These are phyloP conservation scores for Lycaon pictus DNA, from an alignment of 2,113 vertebrate genomes.

Conservation along the genomic window DNA sequence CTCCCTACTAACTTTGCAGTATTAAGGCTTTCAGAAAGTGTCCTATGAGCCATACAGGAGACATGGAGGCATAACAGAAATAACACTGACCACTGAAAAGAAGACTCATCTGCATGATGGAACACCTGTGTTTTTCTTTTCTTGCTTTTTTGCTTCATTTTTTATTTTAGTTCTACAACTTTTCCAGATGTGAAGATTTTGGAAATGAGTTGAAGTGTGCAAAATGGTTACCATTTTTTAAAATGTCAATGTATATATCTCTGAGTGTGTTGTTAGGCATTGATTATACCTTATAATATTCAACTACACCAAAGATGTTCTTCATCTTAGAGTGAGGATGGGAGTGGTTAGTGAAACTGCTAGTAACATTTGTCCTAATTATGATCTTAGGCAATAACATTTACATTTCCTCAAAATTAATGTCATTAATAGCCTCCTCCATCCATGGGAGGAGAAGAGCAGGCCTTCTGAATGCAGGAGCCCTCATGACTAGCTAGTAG, in stretches of 20 bases:
- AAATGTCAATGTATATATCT: neutral
- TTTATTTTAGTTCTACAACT: neutral
- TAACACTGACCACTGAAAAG: no score
- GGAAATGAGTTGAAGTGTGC: neutral
- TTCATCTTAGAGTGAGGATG: neutral
- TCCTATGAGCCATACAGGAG: accelerated
- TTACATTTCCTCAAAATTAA: neutral
- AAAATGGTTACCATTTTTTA: neutral
- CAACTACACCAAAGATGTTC: neutral
- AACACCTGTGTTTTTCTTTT: neutral
- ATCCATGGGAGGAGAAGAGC: neutral
- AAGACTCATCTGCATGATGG: no score
- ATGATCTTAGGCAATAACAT: neutral
- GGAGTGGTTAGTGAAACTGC: neutral
- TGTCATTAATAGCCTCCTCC: neutral
- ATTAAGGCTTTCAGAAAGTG: neutral
- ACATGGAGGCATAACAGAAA: accelerated
- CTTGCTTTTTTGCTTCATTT: neutral
- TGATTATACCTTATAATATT: neutral
- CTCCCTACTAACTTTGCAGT: neutral
- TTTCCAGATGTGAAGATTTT: neutral
- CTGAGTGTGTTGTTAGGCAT: neutral
- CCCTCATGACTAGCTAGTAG: neutral
- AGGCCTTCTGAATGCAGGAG: accelerated
- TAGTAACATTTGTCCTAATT: neutral